Evolutionary conservation across 2,797 vertebrate genomes (phyloP), one percentile per base, ranked within the genome.

Genomic region (Spea hammondii): DNA sequence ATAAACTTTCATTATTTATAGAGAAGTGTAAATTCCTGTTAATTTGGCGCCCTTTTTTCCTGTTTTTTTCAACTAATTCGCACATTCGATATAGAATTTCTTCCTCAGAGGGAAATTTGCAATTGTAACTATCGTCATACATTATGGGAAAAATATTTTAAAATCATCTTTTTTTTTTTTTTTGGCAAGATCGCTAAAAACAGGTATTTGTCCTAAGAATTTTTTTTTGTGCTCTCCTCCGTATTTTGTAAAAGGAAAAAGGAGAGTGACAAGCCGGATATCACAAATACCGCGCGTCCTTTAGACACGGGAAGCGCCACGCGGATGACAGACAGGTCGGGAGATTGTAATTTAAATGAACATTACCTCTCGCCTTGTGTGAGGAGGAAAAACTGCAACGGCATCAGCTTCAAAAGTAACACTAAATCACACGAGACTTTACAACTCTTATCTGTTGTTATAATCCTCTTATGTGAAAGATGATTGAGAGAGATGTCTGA

Each of bases 341-440:
- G n/a, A 51, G 55, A 78, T 78, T 66, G 77, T 66, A 72, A 78
- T 78, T 72, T 78, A 57, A 72, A 66, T 78, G 77, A 72, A 78
- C 69, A 78, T 78, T 65, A 72, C 59, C 49, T 12, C 54, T 60
- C 55, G 57, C 68, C 76, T 50, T 70, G 46, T 78, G 59, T 62
- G 65, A 54, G 69, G 76, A 78, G 59, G n/a, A 65, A 65, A 70
- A 65, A 71, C 49, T 46, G 59, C 57, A 65, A 65, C 76, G 59
- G 60, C 51, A 57, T 66, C 60, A 48, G 8, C 69, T 64, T 65
- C 14, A 54, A 50, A 78, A 53, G 57, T 72, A 62, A 72, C 47
- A 78, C 72, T 72, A 67, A 72, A 66, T 72, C 69, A 78, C 32
- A 51, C 4, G 8, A 17, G 60, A 66, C 59, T 51, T 71, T 64